Evolutionary conservation across 2,888 invertebrate species (phyloP).

Genomic region (Nemapogon koenigi): DNA sequence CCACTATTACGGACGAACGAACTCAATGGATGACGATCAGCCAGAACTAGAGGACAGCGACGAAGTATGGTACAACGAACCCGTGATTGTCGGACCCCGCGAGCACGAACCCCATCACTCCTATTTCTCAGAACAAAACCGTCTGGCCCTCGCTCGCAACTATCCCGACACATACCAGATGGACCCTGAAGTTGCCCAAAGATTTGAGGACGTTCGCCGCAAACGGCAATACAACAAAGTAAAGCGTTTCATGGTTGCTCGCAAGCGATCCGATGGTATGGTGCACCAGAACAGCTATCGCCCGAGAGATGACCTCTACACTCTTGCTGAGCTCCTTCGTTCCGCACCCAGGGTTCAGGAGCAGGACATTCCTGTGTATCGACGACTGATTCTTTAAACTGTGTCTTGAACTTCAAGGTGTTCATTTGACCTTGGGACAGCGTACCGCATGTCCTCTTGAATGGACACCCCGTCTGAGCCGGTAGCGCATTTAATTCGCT

Average conservation of each 20-base stretch:
- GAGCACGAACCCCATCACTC: slow-evolving; percentile 45
- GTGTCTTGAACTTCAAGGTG: slow-evolving; percentile 17
- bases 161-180: slow-evolving; percentile 47
- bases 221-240: slow-evolving; percentile 54
- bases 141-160: slow-evolving; percentile 42
- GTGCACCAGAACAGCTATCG: slow-evolving; percentile 49
- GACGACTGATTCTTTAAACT: slow-evolving; percentile 67
- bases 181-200: slow-evolving; percentile 47
- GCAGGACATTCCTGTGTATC: slow-evolving; percentile 65
- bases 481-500: slow-evolving; percentile 55
- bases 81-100: slow-evolving; percentile 54
- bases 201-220: slow-evolving; percentile 53
- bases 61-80: slow-evolving; percentile 66
- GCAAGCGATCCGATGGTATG: slow-evolving; percentile 55
- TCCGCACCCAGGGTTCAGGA: slow-evolving; percentile 59
- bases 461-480: too few species aligned
- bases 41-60: slow-evolving; percentile 58
- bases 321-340: slow-evolving; percentile 63
- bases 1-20: slow-evolving; percentile 36
- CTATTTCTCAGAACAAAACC: slow-evolving; percentile 56
- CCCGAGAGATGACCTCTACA: slow-evolving; percentile 65
- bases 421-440: slow-evolving; percentile 15
- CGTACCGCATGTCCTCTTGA: neutral
- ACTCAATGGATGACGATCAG: slow-evolving; percentile 50
- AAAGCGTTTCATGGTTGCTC: slow-evolving; percentile 70